Evolutionary conservation across 2,113 vertebrate species (phyloP).

Genomic region (Myocastor coypus): DNA sequence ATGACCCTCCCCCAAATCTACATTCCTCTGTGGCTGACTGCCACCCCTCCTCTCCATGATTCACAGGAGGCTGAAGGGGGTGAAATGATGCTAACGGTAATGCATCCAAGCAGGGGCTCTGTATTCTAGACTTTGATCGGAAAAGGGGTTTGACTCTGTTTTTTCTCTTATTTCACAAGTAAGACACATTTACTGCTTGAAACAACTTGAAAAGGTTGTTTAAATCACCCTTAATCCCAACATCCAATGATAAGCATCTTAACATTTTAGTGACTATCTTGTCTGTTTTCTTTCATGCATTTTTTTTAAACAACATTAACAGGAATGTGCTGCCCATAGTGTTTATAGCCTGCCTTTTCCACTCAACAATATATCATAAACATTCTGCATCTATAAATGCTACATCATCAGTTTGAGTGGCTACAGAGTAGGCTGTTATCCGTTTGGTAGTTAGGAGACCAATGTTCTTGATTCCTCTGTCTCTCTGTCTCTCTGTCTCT

Average conservation of each 20-base stretch:
- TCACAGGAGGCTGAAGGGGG: background rate
- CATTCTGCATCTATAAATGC: background rate
- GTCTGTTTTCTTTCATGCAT: background rate
- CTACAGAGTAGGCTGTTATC: background rate
- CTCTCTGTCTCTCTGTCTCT: background rate
- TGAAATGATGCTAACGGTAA: background rate
- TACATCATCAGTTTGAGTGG: background rate
- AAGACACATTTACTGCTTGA: background rate
- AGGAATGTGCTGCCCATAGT: background rate
- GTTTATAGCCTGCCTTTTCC: conserved; percentile 5
- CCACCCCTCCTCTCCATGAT: background rate
- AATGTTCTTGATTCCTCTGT: background rate
- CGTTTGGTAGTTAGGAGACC: background rate
- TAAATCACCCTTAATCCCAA: background rate
- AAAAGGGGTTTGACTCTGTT: background rate
- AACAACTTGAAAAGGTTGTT: background rate
- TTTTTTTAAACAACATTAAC: background rate
- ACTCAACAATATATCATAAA: background rate
- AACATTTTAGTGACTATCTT: background rate
- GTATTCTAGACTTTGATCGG: background rate
- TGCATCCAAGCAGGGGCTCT: no score
- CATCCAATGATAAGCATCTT: background rate
- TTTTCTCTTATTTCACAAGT: background rate
- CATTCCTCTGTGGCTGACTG: background rate
- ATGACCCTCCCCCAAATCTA: background rate